A percentile compares a stretch with the other conserved stretches of the same genome.
phyloP scores from a whole-genome alignment of 2,113 vertebrate genomes.

The Candoia aspera region DNA sequence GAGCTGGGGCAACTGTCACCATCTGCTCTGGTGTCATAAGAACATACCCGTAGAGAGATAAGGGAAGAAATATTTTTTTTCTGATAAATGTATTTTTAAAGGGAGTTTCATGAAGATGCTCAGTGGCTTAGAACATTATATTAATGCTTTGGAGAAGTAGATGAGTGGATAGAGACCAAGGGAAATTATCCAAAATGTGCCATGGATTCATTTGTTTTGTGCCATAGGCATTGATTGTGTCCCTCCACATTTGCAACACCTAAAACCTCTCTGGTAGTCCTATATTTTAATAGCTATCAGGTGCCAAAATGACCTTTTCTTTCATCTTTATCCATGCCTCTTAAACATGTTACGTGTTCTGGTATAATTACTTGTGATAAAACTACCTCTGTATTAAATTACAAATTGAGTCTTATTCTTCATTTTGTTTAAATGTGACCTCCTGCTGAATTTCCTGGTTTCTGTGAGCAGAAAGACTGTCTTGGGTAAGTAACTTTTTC shows the following conservation, averaged over 20 bases:
- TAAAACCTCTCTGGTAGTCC: background rate
- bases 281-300: background rate
- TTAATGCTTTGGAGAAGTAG: slow-evolving; percentile 14
- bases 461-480: too few species aligned
- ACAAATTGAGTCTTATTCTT: background rate
- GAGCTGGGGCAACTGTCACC: slow-evolving; percentile 19
- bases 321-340: background rate
- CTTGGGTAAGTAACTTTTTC: background rate
- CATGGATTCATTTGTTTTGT: slow-evolving; percentile 5
- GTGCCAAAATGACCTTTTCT: background rate
- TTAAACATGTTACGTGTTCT: background rate
- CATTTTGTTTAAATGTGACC: background rate
- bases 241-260: background rate
- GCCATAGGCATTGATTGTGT: background rate
- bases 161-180: slow-evolving; percentile 1
- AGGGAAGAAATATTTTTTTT: background rate
- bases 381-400: background rate
- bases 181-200: background rate
- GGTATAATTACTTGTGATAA: background rate
- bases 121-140: slow-evolving; percentile 17
- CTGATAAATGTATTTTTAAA: slow-evolving; percentile 31
- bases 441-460: background rate
- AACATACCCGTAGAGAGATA: slow-evolving; percentile 20
- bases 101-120: slow-evolving; percentile 5
- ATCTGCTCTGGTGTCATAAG: slow-evolving; percentile 33